phyloP scores from a whole-genome alignment of 1,140 invertebrate species.

The Xylocopa sonorina region DNA sequence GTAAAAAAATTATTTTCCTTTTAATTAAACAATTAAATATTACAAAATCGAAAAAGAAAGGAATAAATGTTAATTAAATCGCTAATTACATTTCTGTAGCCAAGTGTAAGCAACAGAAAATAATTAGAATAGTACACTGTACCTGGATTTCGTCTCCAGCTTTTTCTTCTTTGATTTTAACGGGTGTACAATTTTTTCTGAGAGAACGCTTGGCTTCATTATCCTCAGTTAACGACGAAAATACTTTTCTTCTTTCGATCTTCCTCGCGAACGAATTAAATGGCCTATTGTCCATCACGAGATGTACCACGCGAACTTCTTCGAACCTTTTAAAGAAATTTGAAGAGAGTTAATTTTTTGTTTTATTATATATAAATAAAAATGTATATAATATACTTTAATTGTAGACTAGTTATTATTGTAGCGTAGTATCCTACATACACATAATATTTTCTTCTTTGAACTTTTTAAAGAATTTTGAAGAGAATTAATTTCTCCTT shows the following conservation, averaged over 20 bases:
- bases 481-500: too few relatives aligned
- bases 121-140: too few relatives aligned
- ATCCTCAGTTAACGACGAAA: slow-evolving; percentile 52
- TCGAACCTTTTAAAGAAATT: background rate
- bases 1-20: background rate
- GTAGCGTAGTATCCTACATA: too few relatives aligned
- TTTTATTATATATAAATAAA: background rate
- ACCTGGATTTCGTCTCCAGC: slow-evolving; percentile 83
- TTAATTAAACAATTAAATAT: background rate
- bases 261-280: background rate
- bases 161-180: slow-evolving; percentile 81
- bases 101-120: too few relatives aligned
- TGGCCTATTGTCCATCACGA: slow-evolving; percentile 27
- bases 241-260: slow-evolving; percentile 7
- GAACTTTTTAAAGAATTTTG: too few relatives aligned
- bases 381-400: too few relatives aligned
- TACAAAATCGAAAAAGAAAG: too few relatives aligned
- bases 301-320: slow-evolving; percentile 1
- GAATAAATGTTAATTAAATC: too few relatives aligned
- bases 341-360: background rate
- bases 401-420: too few relatives aligned
- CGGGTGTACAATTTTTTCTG: slow-evolving; percentile 34
- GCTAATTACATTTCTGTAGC: too few relatives aligned
- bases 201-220: slow-evolving; percentile 34
- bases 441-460: too few relatives aligned